phyloP scores from a whole-genome alignment of 2,113 vertebrate genomes.

The Strix aluco region DNA sequence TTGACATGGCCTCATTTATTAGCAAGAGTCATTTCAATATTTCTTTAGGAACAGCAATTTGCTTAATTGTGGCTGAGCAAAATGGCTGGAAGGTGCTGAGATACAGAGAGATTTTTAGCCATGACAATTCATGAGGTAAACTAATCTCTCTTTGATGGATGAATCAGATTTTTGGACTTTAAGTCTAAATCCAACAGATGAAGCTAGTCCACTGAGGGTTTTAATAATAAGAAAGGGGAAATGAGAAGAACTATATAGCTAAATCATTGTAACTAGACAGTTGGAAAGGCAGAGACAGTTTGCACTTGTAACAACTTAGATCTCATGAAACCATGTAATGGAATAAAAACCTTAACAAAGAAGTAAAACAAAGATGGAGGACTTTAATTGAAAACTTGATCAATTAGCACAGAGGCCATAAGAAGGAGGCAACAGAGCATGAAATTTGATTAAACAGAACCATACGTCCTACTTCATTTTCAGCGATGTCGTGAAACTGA shows the following conservation, averaged over 20 bases:
- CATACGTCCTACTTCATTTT: constrained; percentile 75
- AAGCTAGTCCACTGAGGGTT: not conserved
- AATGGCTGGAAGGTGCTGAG: constrained; percentile 11
- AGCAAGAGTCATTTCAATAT: constrained; percentile 1
- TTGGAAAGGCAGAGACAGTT: constrained; percentile 37
- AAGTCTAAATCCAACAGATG: constrained; percentile 18
- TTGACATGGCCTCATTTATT: not conserved
- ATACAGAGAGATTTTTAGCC: not conserved
- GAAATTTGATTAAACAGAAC: constrained; percentile 82
- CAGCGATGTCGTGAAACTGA: constrained; percentile 60
- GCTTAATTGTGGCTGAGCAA: constrained; percentile 49
- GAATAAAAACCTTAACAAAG: constrained; percentile 79
- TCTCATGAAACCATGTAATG: constrained; percentile 72
- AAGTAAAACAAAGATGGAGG: constrained; percentile 81
- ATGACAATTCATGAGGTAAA: constrained; percentile 25
- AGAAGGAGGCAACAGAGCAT: constrained; percentile 76
- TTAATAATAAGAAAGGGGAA: not conserved
- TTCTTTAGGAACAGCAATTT: constrained; percentile 30
- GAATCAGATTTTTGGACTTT: constrained; percentile 17
- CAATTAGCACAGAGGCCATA: constrained; percentile 81
- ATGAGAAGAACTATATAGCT: not conserved
- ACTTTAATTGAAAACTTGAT: constrained; percentile 84
- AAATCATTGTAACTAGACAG: not conserved
- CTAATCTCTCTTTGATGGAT: not conserved
- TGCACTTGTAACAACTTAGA: constrained; percentile 35